A percentile compares a stretch with the other conserved stretches of the same genome.
Conservation (phyloP, 2,113 vertebrate genomes). For the Lutjanus erythropterus region DNA sequence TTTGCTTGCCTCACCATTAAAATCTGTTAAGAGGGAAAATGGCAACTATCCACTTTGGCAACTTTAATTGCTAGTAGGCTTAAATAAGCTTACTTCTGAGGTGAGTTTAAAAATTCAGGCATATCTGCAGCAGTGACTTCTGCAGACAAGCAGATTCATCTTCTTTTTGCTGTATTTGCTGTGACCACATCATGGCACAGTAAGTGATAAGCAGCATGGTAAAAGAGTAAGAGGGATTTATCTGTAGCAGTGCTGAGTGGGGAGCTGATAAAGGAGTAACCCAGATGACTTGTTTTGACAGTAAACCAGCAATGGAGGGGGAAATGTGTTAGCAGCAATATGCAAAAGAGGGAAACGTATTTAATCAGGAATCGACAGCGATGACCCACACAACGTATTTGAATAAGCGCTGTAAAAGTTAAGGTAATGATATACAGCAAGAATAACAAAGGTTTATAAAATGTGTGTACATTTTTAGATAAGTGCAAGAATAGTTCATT, state of each 20-base stretch:
- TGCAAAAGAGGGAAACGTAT: constrained; percentile 40
- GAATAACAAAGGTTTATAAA: constrained; percentile 14
- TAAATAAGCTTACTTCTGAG: constrained; percentile 61
- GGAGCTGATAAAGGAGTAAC: constrained; percentile 68
- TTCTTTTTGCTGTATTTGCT: constrained; percentile 75
- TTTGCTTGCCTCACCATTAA: constrained; percentile 3
- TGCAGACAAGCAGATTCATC: constrained; percentile 72
- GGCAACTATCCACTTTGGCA: constrained; percentile 51
- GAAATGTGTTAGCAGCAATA: constrained; percentile 54
- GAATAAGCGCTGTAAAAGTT: constrained; percentile 2
- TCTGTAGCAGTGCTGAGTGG: constrained; percentile 75
- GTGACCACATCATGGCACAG: constrained; percentile 74
- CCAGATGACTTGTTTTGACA: constrained; percentile 77
- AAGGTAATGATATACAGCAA: constrained; percentile 6
- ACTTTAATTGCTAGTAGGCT: constrained; percentile 64
- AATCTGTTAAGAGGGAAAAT: constrained; percentile 48
- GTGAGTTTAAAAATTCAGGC: constrained; percentile 67
- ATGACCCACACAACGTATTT: constrained; percentile 49
- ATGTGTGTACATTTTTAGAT: constrained; percentile 22
- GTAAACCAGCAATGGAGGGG: constrained; percentile 52
- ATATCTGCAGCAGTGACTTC: constrained; percentile 65
- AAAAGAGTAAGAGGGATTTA: constrained; percentile 74
- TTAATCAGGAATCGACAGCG: constrained; percentile 54
- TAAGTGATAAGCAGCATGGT: constrained; percentile 75
- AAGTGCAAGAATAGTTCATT: constrained; percentile 7